A percentile compares a stretch with the other conserved stretches of the same genome.
Conservation (phyloP, 2,888 invertebrate species). For the Eristalis tenax region DNA sequence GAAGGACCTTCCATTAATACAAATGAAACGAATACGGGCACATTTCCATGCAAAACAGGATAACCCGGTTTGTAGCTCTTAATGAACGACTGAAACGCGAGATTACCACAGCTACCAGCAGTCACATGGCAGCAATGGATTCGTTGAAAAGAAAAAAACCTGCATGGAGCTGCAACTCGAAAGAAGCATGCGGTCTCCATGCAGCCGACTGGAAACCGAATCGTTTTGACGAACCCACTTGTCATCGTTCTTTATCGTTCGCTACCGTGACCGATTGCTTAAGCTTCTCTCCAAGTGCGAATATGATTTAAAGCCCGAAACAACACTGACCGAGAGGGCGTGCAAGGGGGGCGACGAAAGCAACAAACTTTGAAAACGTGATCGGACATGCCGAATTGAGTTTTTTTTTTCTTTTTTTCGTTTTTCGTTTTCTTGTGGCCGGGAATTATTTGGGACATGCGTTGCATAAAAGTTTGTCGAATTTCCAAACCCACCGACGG, state of each 20-base stretch:
- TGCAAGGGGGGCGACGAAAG: neutral
- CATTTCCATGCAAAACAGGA: no score
- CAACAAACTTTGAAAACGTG: neutral
- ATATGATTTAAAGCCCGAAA: neutral
- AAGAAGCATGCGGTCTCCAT: neutral
- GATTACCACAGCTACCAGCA: neutral
- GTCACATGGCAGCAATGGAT: no score
- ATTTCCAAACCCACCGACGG: neutral
- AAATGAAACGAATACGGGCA: neutral
- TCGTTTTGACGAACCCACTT: neutral
- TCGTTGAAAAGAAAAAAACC: neutral
- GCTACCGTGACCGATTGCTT: neutral
- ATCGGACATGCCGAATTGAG: neutral
- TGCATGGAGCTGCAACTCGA: neutral
- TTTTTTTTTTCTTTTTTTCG: neutral
- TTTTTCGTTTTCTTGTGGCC: neutral
- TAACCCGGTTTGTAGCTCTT: neutral
- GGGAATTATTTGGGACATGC: neutral
- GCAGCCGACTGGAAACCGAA: neutral
- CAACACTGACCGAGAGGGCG: neutral
- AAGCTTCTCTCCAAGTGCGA: neutral
- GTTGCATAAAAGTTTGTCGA: neutral
- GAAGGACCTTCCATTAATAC: neutral
- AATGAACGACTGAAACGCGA: neutral
- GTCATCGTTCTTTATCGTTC: neutral